Evolutionary conservation across 2,888 invertebrate species (phyloP).

Genomic region (Microplitis deprimator): DNA sequence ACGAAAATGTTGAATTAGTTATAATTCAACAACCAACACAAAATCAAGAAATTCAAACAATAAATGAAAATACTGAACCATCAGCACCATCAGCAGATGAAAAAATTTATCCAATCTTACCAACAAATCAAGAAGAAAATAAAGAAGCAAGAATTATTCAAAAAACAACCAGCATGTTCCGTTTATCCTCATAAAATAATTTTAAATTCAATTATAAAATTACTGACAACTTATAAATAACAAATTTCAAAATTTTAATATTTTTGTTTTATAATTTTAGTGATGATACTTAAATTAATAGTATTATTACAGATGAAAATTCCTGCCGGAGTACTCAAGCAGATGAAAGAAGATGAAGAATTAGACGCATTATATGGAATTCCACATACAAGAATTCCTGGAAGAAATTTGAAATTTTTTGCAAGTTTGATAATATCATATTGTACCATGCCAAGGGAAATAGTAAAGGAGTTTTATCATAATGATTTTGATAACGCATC

Average conservation of each 20-base stretch:
- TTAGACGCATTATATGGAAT: conserved; percentile 13
- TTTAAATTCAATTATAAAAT: not conserved
- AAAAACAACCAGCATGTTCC: too few species aligned
- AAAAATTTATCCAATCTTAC: too few species aligned
- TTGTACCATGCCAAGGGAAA: not conserved
- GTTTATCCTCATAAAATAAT: too few species aligned
- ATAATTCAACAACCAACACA: not conserved
- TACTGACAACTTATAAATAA: too few species aligned
- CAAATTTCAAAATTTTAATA: too few species aligned
- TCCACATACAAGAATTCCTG: conserved; percentile 18
- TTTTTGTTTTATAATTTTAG: too few species aligned
- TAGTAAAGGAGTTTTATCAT: not conserved
- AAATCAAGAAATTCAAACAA: not conserved
- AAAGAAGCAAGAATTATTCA: too few species aligned
- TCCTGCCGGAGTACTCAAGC: not conserved
- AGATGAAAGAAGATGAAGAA: conserved; percentile 10
- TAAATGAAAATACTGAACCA: not conserved
- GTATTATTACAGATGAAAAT: conserved; percentile 17
- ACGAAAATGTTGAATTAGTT: too few species aligned
- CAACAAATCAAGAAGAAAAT: too few species aligned
- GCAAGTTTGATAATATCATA: not conserved
- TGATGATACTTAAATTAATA: too few species aligned
- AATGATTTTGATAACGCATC: not conserved
- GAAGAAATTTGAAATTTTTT: conserved; percentile 20
- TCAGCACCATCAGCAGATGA: too few species aligned